Base-by-base conservation (phyloP, 2,888 invertebrate species). In the Linnaemya vulpina region DNA sequence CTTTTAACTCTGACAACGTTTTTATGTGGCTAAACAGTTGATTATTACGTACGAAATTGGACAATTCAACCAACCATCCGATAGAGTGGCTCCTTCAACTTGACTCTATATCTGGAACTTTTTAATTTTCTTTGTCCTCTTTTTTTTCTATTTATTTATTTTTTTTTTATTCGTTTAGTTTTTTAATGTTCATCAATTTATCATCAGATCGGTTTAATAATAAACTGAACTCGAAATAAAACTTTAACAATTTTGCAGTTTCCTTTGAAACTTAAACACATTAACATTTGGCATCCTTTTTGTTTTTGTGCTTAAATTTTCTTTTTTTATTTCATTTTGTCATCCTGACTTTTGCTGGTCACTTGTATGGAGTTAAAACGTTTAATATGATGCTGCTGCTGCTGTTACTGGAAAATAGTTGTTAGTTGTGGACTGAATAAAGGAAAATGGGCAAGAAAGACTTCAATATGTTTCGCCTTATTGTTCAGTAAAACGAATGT, bases 151-250 rank as follows among this genome's bases (percentile, higher is more conserved):
- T 60, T 3, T n/a, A n/a, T n/a, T n/a, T n/a, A n/a, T 46, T 2
- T 7, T 68, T 22, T 68, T 51, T 8, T 17, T 71, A 35, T 53
- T 35, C 11, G n/a, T 60, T 67, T 78, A 82, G 70, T 63, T 78
- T 78, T 78, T 35, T 78, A 62, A 85, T 85, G 43, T 78, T 78
- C 78, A 78, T 70, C 85, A 82, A 78, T 78, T 82, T 78, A 78
- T 75, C 78, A 82, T 20, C n/a, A 30, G 68, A 78, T 82, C 55
- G 78, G 17, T 71, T 82, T 85, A 85, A 82, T 71, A 78, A 75
- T 70, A 75, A 71, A n/a, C 25, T 38, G 38, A 49, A 80, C 40
- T 53, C 20, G 15, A 68, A 55, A 10, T 49, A 70, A 75, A 35
- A 85, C 63, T 78, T 81, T 82, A 65, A 35, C 62, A 77, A 74